Percentiles rank a stretch among this genome's conserved stretches.
Conservation (phyloP, 2,888 invertebrate genomes). For the Plagodis pulveraria region DNA sequence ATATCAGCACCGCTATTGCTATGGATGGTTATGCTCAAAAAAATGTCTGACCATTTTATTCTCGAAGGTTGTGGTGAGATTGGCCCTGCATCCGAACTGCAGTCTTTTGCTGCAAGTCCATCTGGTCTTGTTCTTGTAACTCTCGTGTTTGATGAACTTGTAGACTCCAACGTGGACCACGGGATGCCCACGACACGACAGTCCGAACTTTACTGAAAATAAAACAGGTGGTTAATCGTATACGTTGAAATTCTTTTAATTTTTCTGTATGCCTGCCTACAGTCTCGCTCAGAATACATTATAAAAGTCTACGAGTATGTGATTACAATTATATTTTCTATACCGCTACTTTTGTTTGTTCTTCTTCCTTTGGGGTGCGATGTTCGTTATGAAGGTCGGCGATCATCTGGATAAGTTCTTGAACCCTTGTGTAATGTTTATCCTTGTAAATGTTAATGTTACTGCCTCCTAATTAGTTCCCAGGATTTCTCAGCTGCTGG, state of each 20-base stretch:
- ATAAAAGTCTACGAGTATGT: no score
- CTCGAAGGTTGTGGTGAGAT: constrained; percentile 62
- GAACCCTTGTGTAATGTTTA: no score
- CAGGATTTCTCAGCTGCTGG: no score
- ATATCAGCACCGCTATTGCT: constrained; percentile 1
- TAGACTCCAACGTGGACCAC: constrained; percentile 65
- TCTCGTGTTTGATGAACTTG: constrained; percentile 76
- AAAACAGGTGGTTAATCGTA: constrained; percentile 3
- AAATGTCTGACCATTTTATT: constrained; percentile 63
- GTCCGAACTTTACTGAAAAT: constrained; percentile 69
- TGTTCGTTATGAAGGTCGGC: no score
- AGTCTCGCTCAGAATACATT: no score
- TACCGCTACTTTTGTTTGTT: no score
- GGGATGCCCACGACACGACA: constrained; percentile 68
- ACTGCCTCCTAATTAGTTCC: no score
- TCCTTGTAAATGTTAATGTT: no score
- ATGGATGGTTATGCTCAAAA: constrained; percentile 65
- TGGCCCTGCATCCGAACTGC: constrained; percentile 67
- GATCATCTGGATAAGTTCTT: no score
- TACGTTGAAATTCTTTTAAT: neutral
- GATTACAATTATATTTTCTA: no score
- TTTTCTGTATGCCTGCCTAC: no score
- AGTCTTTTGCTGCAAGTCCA: constrained; percentile 75
- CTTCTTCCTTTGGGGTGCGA: no score
- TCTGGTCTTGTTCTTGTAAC: constrained; percentile 67